A percentile compares a stretch with the other conserved stretches of the same genome.
Conservation (phyloP, 2,113 vertebrate species). For the Anthoscopus minutus region DNA sequence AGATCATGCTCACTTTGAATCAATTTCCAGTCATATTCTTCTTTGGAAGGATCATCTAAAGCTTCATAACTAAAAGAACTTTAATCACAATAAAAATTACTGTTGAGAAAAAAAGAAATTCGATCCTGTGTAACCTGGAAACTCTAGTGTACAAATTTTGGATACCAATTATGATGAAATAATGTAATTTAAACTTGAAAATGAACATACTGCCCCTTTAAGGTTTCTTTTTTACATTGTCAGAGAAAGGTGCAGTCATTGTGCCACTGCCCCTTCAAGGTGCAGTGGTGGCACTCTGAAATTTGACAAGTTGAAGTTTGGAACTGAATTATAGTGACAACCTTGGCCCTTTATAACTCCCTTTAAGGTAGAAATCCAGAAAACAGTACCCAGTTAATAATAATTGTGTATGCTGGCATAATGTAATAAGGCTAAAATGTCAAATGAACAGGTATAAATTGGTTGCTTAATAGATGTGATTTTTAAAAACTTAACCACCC, state of each 20-base stretch:
- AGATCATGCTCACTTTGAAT: not conserved
- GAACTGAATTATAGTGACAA: not conserved
- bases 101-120: not conserved
- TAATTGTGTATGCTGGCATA: not conserved
- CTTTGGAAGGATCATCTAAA: not conserved
- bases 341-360: not conserved
- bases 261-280: not conserved
- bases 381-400: not conserved
- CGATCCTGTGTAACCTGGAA: not conserved
- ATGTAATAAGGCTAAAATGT: not conserved
- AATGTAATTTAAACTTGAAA: not conserved
- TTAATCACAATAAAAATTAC: not conserved
- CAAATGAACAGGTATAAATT: not conserved
- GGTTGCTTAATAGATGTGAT: not conserved
- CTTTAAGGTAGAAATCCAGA: not conserved
- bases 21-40: not conserved
- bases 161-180: not conserved
- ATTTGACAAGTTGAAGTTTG: not conserved
- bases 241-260: not conserved
- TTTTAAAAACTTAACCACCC: not conserved
- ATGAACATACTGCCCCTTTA: not conserved
- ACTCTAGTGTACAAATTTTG: not conserved
- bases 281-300: not conserved
- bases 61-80: not conserved
- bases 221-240: not conserved